Evolutionary conservation across 2,888 invertebrate species (phyloP), one percentile per base, ranked within the genome.

Genomic region (Zaprionus lineosus): DNA sequence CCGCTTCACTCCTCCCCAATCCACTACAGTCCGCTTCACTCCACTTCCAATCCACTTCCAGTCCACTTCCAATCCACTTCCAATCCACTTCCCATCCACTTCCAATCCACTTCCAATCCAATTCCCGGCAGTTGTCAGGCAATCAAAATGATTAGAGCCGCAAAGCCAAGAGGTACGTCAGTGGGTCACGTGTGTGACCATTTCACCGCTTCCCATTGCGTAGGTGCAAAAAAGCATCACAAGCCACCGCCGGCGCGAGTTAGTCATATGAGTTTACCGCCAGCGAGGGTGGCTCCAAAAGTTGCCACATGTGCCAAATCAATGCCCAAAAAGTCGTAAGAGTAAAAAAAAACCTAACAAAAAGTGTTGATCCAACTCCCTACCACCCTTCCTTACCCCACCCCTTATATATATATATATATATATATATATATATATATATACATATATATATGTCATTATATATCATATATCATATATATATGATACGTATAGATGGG

Each of bases 181-280:
- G 2, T 36, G 59, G 74, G 74, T 77, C 82, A 77, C 75, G 78
- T 75, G 82, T 68, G 56, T 16, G 28, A 8, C 29, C 70, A 55
- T 55, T 66, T 66, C 63, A 56, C 39, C 34, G 47, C 19, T 48
- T 50, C 50, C 44, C 63, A 50, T 57, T 77, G 74, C 75, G 77
- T 77, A 75, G 82, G 82, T 75, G 75, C 82, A 77, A 81, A 76
- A 40, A 51, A 19, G 29, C 72, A 76, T 79, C 74, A 69, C 63
- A 69, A 57, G 67, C 18, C 34, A 51, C 26, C 16, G 15, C 36
- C n/a, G 50, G 21, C 59, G 55, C 60, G 21, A 44, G 53, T 43
- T 50, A 31, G 66, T 69, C 68, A 69, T 69, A 71, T 71, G 66
- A 65, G 71, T 51, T 31, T 9, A 46, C 19, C 37, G 40, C 19